Conservation (phyloP, 1,140 invertebrate species). For the Polyergus mexicanus region DNA sequence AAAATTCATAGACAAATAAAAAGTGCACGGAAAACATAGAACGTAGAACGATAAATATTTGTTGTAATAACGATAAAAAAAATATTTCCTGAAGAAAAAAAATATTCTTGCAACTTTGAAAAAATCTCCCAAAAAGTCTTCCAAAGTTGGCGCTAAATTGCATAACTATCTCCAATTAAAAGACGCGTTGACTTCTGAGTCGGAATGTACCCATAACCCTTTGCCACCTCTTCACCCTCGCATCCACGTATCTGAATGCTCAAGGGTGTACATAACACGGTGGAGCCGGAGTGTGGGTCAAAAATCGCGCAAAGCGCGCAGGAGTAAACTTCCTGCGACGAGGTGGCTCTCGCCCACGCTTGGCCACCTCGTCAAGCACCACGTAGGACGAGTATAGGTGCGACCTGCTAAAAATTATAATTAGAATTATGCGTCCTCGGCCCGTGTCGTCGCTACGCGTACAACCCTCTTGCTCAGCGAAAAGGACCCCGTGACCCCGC, state of each 20-base stretch:
- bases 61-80: not conserved
- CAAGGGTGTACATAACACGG: constrained; percentile 71
- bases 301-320: constrained; percentile 61
- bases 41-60: constrained; percentile 31
- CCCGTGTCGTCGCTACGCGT: not conserved
- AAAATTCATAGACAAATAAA: constrained; percentile 29
- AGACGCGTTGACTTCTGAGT: constrained; percentile 41
- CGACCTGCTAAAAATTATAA: constrained; percentile 64
- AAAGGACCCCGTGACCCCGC: constrained; percentile 34
- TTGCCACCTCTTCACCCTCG: not conserved
- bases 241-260: constrained; percentile 66
- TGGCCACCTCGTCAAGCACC: constrained; percentile 63
- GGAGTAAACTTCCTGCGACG: constrained; percentile 4
- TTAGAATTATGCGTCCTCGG: constrained; percentile 53
- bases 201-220: constrained; percentile 61
- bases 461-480: constrained; percentile 34
- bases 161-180: constrained; percentile 23
- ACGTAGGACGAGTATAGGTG: constrained; percentile 22
- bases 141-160: not conserved
- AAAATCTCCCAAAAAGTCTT: not conserved
- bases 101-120: not conserved
- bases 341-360: constrained; percentile 8
- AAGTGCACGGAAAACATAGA: constrained; percentile 37
- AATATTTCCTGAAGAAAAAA: not conserved
- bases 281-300: constrained; percentile 59